Base-by-base conservation (phyloP, 1,140 invertebrate species). In the Centruroides vittatus region DNA sequence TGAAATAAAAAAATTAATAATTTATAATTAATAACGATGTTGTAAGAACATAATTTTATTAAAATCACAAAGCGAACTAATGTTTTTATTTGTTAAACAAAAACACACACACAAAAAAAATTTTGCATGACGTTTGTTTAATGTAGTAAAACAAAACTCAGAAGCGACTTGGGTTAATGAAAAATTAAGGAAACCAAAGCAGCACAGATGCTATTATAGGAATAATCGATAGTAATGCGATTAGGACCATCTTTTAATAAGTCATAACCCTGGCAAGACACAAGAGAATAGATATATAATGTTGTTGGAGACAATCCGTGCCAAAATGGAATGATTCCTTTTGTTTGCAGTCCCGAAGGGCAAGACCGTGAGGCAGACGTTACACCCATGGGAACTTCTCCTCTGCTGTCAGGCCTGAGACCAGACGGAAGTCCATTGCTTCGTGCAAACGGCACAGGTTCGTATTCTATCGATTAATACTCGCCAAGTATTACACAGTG, bases 381-480 rank as follows among this genome's bases (percentile, higher is more conserved):
- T 9, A 63, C 62, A 9, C 62, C 62, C 12, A 58, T 63, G 7
- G 62, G 62, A 12, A 58, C 62, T 36, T 63, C 62, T 12, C 62
- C 62, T 23, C 41, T 63, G 23, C 50, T 63, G 12, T 63, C 62
- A 46, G 62, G 62, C 11, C 62, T 60, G 23, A 57, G 62, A 34
- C 62, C 59, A 47, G 62, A 63, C 41, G 62, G 60, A 36, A 63
- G 62, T 46, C 62, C 61, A 3, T 49, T 63, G 48, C 23, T 63
- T 5, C 47, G 62, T 48, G 60, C 59, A 9, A 63, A 63, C 41
- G 57, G 53, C 9, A 57, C 62, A 13, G 62, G 62, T 63, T 55
- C 35, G 35, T 55, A 23, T 34, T 4, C 53, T 55, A 34, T 34
- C 50, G 23, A 13, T 51, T 13, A 51, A 51, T 51, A 51, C 50